phyloP scores from a whole-genome alignment of 2,113 vertebrate species.

The Osmerus mordax region DNA sequence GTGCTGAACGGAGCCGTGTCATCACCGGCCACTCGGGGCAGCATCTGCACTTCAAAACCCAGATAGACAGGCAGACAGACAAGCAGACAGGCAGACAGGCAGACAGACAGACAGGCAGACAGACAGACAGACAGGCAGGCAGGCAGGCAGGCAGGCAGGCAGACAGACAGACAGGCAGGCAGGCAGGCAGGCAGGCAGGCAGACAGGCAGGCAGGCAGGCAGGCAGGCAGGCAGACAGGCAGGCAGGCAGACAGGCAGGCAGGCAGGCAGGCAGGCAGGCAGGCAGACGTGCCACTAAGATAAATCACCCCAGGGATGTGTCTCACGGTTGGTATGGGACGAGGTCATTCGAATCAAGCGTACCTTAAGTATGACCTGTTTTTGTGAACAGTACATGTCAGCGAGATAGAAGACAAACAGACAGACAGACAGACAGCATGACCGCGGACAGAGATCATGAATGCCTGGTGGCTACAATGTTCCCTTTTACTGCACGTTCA shows the following conservation, averaged over 20 bases:
- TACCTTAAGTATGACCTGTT: background rate
- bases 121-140: too few species aligned
- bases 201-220: background rate
- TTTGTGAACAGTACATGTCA: background rate
- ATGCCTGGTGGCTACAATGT: slow-evolving; percentile 16
- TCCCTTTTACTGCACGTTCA: slow-evolving; percentile 3
- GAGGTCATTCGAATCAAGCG: too few species aligned
- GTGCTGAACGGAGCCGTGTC: background rate
- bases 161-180: too few species aligned
- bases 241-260: background rate
- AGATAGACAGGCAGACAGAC: background rate
- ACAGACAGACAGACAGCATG: background rate
- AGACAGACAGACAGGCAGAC: background rate
- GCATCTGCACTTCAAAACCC: background rate
- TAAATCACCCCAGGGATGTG: background rate
- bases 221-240: background rate
- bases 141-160: background rate
- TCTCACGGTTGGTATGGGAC: too few species aligned
- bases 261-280: background rate
- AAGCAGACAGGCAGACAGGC: background rate
- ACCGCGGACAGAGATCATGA: background rate
- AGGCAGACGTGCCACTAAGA: background rate
- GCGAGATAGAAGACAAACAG: slow-evolving; percentile 1
- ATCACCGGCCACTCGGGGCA: too few species aligned
- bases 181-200: too few species aligned